These are phyloP conservation scores for Orientallactaga sibirica DNA, from an alignment of 2,797 vertebrate genomes.

Conservation along the genomic window DNA sequence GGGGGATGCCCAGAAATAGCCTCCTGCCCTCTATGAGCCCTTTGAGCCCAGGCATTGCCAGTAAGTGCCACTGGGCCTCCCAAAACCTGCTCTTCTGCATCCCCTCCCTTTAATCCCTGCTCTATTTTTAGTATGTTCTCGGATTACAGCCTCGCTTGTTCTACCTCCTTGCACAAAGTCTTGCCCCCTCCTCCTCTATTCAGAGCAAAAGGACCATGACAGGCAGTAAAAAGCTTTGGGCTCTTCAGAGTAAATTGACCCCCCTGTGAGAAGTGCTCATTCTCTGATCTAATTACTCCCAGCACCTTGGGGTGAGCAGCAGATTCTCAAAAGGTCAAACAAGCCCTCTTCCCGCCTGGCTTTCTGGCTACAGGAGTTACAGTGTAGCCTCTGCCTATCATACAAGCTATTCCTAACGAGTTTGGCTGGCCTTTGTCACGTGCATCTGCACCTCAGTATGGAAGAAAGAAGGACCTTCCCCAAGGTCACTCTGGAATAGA, in stretches of 20 bases:
- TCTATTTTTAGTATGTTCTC: slow-evolving; percentile 68
- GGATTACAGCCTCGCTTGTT: slow-evolving; percentile 9
- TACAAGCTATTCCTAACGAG: slow-evolving; percentile 62
- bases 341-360: neutral
- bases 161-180: neutral
- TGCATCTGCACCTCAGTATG: slow-evolving; percentile 31
- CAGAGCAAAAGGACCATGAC: neutral
- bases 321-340: slow-evolving; percentile 58
- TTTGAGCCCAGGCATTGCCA: neutral
- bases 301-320: slow-evolving; percentile 46
- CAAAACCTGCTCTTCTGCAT: no score
- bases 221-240: slow-evolving; percentile 49
- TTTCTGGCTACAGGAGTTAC: slow-evolving; percentile 31
- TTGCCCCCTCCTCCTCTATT: neutral
- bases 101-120: neutral
- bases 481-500: slow-evolving; percentile 63
- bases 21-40: neutral
- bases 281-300: slow-evolving; percentile 57
- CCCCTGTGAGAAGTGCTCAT: slow-evolving; percentile 40
- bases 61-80: neutral
- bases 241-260: slow-evolving; percentile 60
- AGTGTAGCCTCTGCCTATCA: slow-evolving; percentile 36
- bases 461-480: slow-evolving; percentile 17
- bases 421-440: slow-evolving; percentile 42
- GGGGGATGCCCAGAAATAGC: slow-evolving; percentile 24